A percentile compares a stretch with the other conserved stretches of the same genome.
Evolutionary conservation across 2,113 vertebrate genomes (phyloP).

Genomic region (Apteryx mantelli): DNA sequence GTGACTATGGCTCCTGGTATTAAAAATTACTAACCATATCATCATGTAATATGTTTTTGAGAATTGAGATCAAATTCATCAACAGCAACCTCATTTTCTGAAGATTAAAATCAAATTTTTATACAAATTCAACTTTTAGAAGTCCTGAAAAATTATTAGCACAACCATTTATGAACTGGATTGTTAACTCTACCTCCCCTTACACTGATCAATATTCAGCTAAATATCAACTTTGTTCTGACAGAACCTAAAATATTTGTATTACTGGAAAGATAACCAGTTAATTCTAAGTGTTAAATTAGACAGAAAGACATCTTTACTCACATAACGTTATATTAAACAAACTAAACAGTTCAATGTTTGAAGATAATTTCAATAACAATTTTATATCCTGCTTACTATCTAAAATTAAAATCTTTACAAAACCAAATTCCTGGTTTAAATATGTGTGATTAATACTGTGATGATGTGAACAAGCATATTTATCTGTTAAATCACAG

Average conservation of each 20-base stretch:
- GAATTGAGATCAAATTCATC: conserved; percentile 25
- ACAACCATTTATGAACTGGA: neutral
- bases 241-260: neutral
- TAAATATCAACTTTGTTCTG: conserved; percentile 1
- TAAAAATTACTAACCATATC: conserved; percentile 4
- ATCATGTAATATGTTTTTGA: conserved; percentile 39
- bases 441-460: neutral
- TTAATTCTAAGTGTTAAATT: neutral
- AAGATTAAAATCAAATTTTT: conserved; percentile 30
- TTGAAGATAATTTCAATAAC: neutral
- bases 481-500: neutral
- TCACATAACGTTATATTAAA: neutral
- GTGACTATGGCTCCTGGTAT: neutral
- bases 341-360: neutral
- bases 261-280: neutral
- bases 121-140: conserved; percentile 23
- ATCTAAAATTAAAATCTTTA: neutral
- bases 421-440: neutral
- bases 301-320: neutral
- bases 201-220: neutral
- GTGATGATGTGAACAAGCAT: neutral
- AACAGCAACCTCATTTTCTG: conserved; percentile 25
- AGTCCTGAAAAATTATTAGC: neutral
- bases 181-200: neutral
- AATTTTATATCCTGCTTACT: neutral